A percentile compares a stretch with the other conserved stretches of the same genome.
phyloP scores from a whole-genome alignment of 2,888 invertebrate genomes.

The Acanthosepion pharaonis region DNA sequence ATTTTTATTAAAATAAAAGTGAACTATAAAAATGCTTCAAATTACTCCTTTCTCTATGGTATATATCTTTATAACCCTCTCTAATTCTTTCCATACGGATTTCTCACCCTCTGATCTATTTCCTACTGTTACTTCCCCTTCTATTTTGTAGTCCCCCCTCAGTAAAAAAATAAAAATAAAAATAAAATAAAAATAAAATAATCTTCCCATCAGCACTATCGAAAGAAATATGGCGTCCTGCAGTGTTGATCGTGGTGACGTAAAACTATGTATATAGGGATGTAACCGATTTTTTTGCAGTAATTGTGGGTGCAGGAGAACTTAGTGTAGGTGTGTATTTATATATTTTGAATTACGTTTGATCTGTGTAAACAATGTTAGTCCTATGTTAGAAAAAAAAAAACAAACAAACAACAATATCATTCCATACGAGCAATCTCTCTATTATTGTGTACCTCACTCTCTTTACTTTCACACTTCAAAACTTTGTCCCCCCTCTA shows the following conservation, averaged over 20 bases:
- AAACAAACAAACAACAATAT: not conserved
- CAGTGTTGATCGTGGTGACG: conserved; percentile 42
- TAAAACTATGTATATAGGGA: conserved; percentile 34
- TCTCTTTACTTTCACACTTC: not conserved
- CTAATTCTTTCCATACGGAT: not conserved
- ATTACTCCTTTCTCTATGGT: not conserved
- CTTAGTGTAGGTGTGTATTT: conserved; percentile 12
- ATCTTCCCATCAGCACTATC: not conserved
- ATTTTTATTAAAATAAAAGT: not conserved
- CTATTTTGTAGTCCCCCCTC: not conserved
- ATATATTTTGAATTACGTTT: not conserved
- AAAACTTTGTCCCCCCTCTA: not conserved
- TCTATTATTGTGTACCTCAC: not conserved
- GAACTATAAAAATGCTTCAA: not conserved
- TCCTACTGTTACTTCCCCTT: not conserved
- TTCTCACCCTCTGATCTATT: not conserved
- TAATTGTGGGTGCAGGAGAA: conserved; percentile 33
- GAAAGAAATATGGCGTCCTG: conserved; percentile 20
- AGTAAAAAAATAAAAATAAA: not conserved
- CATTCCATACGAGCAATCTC: not conserved
- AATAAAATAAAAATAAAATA: not conserved
- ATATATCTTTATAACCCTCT: not conserved
- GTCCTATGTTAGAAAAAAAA: not conserved
- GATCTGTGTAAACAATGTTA: not conserved
- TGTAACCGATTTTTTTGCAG: conserved; percentile 33